Conservation (phyloP, 1,140 invertebrate species). For the Halotydeus destructor region DNA sequence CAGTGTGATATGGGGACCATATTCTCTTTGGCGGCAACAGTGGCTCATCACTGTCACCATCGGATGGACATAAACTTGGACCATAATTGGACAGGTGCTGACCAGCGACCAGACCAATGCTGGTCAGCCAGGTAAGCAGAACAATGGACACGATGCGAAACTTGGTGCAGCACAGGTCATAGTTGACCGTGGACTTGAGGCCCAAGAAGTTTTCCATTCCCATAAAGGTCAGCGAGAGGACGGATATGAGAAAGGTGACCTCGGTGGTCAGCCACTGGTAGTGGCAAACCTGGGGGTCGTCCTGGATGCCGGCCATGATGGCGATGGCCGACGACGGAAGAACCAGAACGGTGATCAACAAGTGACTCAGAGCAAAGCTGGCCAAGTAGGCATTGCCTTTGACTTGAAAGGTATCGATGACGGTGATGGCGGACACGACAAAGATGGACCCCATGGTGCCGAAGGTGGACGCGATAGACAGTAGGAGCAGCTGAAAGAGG, state of each 20-base stretch:
- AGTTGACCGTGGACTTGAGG: constrained; percentile 11
- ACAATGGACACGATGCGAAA: constrained; percentile 23
- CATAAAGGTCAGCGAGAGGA: constrained; percentile 38
- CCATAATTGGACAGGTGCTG: constrained; percentile 28
- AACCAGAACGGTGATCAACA: constrained; percentile 45
- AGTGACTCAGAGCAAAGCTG: constrained; percentile 49
- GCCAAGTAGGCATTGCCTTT: constrained; percentile 48
- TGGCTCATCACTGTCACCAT: neutral
- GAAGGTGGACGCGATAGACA: constrained; percentile 38
- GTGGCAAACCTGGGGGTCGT: constrained; percentile 35
- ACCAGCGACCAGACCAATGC: constrained; percentile 29
- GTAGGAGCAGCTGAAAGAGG: constrained; percentile 39
- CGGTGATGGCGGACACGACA: constrained; percentile 44
- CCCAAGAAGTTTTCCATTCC: constrained; percentile 30
- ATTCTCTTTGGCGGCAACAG: constrained; percentile 16
- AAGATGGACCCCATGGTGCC: constrained; percentile 51
- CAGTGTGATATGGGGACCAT: constrained; percentile 10
- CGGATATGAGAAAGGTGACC: constrained; percentile 40
- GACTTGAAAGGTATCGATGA: constrained; percentile 17
- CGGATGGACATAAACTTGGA: constrained; percentile 19
- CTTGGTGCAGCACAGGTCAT: constrained; percentile 17
- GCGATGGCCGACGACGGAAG: constrained; percentile 42
- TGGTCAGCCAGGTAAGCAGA: constrained; percentile 31
- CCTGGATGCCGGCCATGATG: constrained; percentile 36
- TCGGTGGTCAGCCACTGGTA: constrained; percentile 42